Base-by-base conservation (phyloP, 2,113 vertebrate species). In the Paratilapia polleni region DNA sequence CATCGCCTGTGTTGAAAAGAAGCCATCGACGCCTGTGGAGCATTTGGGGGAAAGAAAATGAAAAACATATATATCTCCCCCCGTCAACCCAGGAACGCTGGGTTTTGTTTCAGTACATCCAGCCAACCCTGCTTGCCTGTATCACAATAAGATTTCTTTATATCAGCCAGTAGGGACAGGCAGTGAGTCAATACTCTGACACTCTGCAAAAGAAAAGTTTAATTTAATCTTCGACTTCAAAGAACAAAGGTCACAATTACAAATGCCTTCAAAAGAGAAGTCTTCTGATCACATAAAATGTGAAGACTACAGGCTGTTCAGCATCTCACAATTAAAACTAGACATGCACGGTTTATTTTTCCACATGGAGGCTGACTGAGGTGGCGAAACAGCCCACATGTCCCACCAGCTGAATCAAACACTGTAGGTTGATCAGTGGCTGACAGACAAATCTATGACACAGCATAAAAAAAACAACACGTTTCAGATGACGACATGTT, bases 11-110 rank as follows among this genome's bases (percentile, higher is more conserved):
- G 17, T 28, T 34, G 36, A 64, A 70, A 77, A 41, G 41, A 54
- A 62, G 34, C 73, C 19, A 87, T 76, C 79, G 49, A 77, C 84
- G 86, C 31, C 80, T 66, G 88, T 3, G 28, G 85, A 82, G 63
- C 47, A 17, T 28, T 17, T 3, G 4, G 73, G 52, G 60, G 0
- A 22, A 52, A 7, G 64, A 64, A 68, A 36, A 64, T 4, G 61
- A 22, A 28, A 11, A 38, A 60, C 47, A 24, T 49, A 47, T 47
- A 47, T 14, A 15, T 47, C 43, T 47, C 34, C 43, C 38, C 41
- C 41, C 4, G 5, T 15, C 43, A 47, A 31, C 3, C 15, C 8
- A 19, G 64, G 28, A 59, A 74, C 28, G 15, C 47, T 41, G 43
- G 41, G 34, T 68, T 82, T 34, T 12, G 22, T 47, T 78, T 64